These are phyloP conservation scores for Phortica variegata DNA, from an alignment of 1,140 invertebrate species.

Conservation along the genomic window DNA sequence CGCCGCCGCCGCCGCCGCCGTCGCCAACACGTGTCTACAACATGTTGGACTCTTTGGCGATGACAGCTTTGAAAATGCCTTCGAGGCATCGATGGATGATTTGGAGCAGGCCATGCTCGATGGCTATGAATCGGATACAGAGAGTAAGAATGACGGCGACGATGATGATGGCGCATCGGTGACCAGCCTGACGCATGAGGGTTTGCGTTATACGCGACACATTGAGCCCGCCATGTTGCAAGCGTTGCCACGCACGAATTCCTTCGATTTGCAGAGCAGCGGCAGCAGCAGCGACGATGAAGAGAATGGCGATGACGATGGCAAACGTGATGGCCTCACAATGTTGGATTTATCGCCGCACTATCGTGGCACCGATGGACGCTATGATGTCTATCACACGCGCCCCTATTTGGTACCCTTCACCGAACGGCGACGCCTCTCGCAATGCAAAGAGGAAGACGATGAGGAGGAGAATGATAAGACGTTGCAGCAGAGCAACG, in stretches of 20 bases:
- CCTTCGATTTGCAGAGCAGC: constrained; percentile 46
- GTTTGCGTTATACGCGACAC: constrained; percentile 20
- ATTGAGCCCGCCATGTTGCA: constrained; percentile 22
- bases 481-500: constrained; percentile 22
- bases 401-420: constrained; percentile 58
- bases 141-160: constrained; percentile 36
- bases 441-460: constrained; percentile 79
- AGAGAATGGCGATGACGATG: constrained; percentile 25
- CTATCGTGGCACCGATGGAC: constrained; percentile 18
- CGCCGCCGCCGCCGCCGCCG: constrained; percentile 1
- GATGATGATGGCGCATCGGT: constrained; percentile 24
- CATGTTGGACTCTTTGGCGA: constrained; percentile 13
- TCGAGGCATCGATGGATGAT: constrained; percentile 51
- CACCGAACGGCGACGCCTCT: constrained; percentile 68
- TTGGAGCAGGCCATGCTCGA: constrained; percentile 40
- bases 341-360: constrained; percentile 13
- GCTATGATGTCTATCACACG: constrained; percentile 37
- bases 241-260: constrained; percentile 30
- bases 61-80: constrained; percentile 46
- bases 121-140: constrained; percentile 50
- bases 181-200: constrained; percentile 21
- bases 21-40: too few species aligned
- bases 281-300: constrained; percentile 43
- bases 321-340: constrained; percentile 11
- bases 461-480: constrained; percentile 64